These are phyloP conservation scores for Cyrtonyx montezumae DNA, from an alignment of 2,113 vertebrate species.

Conservation along the genomic window DNA sequence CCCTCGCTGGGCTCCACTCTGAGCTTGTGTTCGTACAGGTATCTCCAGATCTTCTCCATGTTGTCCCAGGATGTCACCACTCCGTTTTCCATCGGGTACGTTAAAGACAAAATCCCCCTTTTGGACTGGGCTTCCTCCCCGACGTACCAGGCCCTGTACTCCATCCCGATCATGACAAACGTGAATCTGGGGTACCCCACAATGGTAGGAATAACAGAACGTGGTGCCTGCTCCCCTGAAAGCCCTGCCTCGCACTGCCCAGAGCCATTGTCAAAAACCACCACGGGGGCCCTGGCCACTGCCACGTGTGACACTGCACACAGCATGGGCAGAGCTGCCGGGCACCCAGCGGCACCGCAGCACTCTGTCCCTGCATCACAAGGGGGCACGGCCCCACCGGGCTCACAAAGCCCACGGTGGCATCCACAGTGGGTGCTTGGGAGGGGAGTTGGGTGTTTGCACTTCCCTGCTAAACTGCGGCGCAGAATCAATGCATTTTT, in stretches of 20 bases:
- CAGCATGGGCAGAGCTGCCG: too few species aligned
- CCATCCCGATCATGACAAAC: neutral
- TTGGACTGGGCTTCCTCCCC: constrained; percentile 51
- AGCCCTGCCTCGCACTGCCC: constrained; percentile 62
- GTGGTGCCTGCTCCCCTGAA: constrained; percentile 45
- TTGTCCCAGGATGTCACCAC: constrained; percentile 33
- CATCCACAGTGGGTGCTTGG: fast-evolving
- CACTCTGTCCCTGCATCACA: neutral
- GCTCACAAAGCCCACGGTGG: neutral
- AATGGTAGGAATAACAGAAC: neutral
- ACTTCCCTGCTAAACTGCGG: constrained; percentile 4
- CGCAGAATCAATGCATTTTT: constrained; percentile 6
- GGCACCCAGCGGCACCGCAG: neutral
- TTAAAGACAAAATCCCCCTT: neutral
- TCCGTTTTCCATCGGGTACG: constrained; percentile 36
- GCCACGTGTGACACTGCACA: fast-evolving
- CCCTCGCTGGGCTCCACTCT: neutral
- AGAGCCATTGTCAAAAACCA: constrained; percentile 53
- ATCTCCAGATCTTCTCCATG: constrained; percentile 60
- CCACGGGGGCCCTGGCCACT: neutral
- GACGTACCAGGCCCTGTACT: neutral
- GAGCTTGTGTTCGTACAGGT: constrained; percentile 54
- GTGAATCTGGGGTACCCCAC: constrained; percentile 45
- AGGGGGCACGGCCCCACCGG: fast-evolving
- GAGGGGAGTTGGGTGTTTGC: neutral